A percentile compares a stretch with the other conserved stretches of the same genome.
phyloP scores from a whole-genome alignment of 2,888 invertebrate genomes.

The Drosophila mimica region DNA sequence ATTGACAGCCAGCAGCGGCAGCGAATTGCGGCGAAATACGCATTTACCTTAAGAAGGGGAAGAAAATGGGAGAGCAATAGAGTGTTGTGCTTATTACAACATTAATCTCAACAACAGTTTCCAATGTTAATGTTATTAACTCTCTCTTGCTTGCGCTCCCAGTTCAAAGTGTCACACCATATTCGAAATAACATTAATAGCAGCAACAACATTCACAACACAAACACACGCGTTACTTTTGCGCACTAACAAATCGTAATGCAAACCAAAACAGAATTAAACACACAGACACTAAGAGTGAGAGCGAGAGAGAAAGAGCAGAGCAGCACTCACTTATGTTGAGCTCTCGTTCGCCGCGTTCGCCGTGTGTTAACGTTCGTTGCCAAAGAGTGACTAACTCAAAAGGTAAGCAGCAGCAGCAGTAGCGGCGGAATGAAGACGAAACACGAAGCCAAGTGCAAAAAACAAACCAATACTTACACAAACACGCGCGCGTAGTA shows the following conservation, averaged over 20 bases:
- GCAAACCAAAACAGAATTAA: slow-evolving; percentile 17
- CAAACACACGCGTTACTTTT: slow-evolving; percentile 18
- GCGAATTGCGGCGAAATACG: slow-evolving; percentile 50
- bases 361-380: slow-evolving; percentile 69
- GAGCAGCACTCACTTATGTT: slow-evolving; percentile 38
- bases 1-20: slow-evolving; percentile 54
- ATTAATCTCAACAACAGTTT: background rate
- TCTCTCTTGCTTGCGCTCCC: slow-evolving; percentile 29
- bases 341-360: slow-evolving; percentile 53
- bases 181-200: slow-evolving; percentile 31
- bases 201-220: slow-evolving; percentile 21
- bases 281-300: slow-evolving; percentile 18
- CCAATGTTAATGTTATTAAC: slow-evolving; percentile 21
- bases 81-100: slow-evolving; percentile 34
- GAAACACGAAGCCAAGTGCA: slow-evolving; percentile 50
- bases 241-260: slow-evolving; percentile 26
- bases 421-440: slow-evolving; percentile 32
- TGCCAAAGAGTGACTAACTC: slow-evolving; percentile 78
- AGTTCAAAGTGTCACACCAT: slow-evolving; percentile 41
- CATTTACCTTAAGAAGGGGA: slow-evolving; percentile 41
- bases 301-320: slow-evolving; percentile 15
- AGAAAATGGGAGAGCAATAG: background rate
- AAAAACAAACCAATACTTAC: slow-evolving; percentile 60
- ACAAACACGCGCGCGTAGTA: slow-evolving; percentile 19
- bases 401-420: slow-evolving; percentile 53